Base-by-base conservation (phyloP, 2,888 invertebrate genomes). In the Dynastes hyllus region DNA sequence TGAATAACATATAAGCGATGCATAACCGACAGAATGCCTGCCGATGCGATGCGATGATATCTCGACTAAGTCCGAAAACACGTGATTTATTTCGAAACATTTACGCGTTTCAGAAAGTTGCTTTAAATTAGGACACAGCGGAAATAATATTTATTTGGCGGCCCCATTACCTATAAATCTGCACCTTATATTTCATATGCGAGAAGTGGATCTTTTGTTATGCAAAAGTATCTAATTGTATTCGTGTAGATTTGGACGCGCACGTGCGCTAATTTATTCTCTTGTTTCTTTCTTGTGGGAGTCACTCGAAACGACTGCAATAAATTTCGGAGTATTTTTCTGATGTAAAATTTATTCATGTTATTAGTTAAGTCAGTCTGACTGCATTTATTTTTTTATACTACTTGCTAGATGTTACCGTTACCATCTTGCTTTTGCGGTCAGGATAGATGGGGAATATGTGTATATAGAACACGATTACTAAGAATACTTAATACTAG, bases 241-340 rank as follows among this genome's bases (percentile, higher is more conserved):
- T 63, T 63, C n/a, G 29, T 11, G 32, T 11, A 8, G 11, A 13
- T 29, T 9, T 9, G 22, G 22, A 22, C 16, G 13, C 63, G 32
- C 63, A 63, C 63, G 63, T 63, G 63, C 32, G 63, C 32, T 63
- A 29, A 63, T 63, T 63, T 63, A 63, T 63, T 63, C 63, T 63
- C 63, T 63, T 63, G 63, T 63, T 63, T 63, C 63, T 63, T 63
- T 63, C 63, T 32, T 32, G 63, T 63, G 27, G 13, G 22, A 63
- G 29, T 32, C 13, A 29, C 13, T 32, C 32, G 32, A 13, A 63
- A 63, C 29, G 63, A 63, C 27, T 13, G 63, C 29, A 27, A 63
- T 63, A 63, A 63, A 63, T 63, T 63, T 63, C 0, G 13, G 29
- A 32, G 2, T 63, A 63, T 29, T 63, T 63, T 32, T 29, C 63